Conservation (phyloP, 2,888 invertebrate species). For the Drosophila suboccidentalis region DNA sequence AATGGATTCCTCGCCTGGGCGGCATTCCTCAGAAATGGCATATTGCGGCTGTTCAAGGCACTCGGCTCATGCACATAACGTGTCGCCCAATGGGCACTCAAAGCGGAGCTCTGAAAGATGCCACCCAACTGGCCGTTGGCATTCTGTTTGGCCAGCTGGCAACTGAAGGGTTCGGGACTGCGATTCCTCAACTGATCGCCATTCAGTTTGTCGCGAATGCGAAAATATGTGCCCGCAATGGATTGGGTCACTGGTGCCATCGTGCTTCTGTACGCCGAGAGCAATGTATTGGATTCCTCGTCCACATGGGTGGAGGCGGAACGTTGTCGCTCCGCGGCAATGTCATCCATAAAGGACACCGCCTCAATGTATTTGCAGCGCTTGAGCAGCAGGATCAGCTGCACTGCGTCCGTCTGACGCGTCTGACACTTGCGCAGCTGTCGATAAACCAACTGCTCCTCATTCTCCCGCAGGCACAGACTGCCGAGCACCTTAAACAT, state of each 20-base stretch:
- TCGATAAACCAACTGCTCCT: conserved; percentile 80
- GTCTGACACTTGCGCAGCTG: conserved; percentile 77
- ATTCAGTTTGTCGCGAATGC: conserved; percentile 74
- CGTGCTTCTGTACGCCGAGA: conserved; percentile 83
- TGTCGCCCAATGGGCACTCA: conserved; percentile 82
- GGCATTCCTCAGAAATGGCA: conserved; percentile 82
- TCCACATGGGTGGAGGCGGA: too few species aligned
- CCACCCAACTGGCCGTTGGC: conserved; percentile 77
- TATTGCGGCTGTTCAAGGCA: conserved; percentile 72
- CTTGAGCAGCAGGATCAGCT: conserved; percentile 83
- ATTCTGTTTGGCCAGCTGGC: conserved; percentile 81
- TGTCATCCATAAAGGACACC: conserved; percentile 82
- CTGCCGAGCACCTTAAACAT: conserved; percentile 82
- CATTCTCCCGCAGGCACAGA: conserved; percentile 79
- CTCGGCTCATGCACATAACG: conserved; percentile 44
- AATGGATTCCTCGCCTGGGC: conserved; percentile 38
- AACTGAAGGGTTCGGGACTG: conserved; percentile 81
- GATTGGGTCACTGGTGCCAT: conserved; percentile 83
- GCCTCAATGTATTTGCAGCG: conserved; percentile 85
- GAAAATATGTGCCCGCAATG: conserved; percentile 82
- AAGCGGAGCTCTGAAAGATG: conserved; percentile 82
- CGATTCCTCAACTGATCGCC: conserved; percentile 47
- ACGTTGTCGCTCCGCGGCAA: conserved; percentile 63
- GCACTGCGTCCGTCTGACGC: conserved; percentile 77
- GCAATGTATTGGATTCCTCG: conserved; percentile 79